Base-by-base conservation (phyloP, 2,888 invertebrate genomes). In the Agrotis puta region DNA sequence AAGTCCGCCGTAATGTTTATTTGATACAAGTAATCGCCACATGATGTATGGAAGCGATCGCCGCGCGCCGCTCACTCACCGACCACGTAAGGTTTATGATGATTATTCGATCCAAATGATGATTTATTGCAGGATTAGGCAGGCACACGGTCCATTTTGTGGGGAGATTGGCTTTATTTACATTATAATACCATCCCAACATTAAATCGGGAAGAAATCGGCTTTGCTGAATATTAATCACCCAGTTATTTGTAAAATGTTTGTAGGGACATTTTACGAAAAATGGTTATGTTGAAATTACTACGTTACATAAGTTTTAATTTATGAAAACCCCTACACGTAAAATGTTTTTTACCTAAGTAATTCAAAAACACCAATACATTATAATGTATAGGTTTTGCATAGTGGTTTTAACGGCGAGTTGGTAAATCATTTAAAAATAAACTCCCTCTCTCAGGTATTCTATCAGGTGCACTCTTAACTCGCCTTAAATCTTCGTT, bases 91-190 rank as follows among this genome's bases (percentile, higher is more conserved):
- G 94, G 92, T 94, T 93, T 95, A 95, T 94, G 93, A 94, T 95
- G 94, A 96, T 95, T 94, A 95, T 94, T 94, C 92, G 89, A 92
- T 93, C 92, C 92, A 94, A 95, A 95, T 94, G 92, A 94, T 95
- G 95, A 96, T 95, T 95, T 95, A 95, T 95, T 93, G 92, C 89
- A 71, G 94, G 95, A 94, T 96, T 94, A 94, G 91, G 89, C 88
- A 89, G 92, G 88, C 94, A 92, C 93, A 90, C 92, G 93, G 92
- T 92, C 91, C 92, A 91, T 92, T 92, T 91, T 90, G 92, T 88
- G 93, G 92, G 92, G 93, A 92, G 92, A 94, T 94, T 92, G 91
- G 92, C 91, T 92, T 93, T 94, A 94, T 94, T 94, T 94, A 91
- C 93, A 94, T 91, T 93, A 93, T 92, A 93, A 93, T 92, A 85